A percentile compares a stretch with the other conserved stretches of the same genome.
These are phyloP conservation scores for Hippocampus mohnikei DNA, from an alignment of 2,113 vertebrate species.

Conservation along the genomic window DNA sequence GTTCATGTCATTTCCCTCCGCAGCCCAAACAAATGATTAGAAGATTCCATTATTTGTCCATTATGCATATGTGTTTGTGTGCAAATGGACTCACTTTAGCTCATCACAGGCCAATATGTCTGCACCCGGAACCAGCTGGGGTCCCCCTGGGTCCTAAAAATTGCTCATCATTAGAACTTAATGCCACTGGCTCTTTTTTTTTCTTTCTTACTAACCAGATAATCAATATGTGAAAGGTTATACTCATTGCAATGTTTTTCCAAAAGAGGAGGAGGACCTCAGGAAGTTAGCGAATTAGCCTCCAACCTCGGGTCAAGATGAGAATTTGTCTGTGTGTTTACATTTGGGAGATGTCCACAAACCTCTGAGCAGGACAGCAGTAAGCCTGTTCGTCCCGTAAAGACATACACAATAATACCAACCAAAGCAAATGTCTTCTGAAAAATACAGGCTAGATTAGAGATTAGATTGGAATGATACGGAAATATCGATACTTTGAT, in stretches of 20 bases:
- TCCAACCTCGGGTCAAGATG: slow-evolving; percentile 8
- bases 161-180: slow-evolving; percentile 71
- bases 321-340: background rate
- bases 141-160: slow-evolving; percentile 61
- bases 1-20: slow-evolving; percentile 66
- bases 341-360: background rate
- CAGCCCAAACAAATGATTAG: slow-evolving; percentile 74
- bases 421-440: background rate
- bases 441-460: background rate
- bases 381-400: background rate
- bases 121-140: slow-evolving; percentile 70
- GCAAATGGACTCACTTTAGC: slow-evolving; percentile 69
- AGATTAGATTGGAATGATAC: too few species aligned
- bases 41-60: slow-evolving; percentile 77
- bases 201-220: slow-evolving; percentile 51
- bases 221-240: slow-evolving; percentile 37
- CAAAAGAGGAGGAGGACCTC: slow-evolving; percentile 10
- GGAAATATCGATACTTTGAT: too few species aligned
- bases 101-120: slow-evolving; percentile 73
- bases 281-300: slow-evolving; percentile 20
- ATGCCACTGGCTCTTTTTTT: slow-evolving; percentile 51
- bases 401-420: background rate
- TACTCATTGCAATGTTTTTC: slow-evolving; percentile 16
- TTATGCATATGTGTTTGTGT: slow-evolving; percentile 75
- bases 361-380: background rate